Conservation (phyloP, 1,140 invertebrate species). For the Drosophila sechellia region DNA sequence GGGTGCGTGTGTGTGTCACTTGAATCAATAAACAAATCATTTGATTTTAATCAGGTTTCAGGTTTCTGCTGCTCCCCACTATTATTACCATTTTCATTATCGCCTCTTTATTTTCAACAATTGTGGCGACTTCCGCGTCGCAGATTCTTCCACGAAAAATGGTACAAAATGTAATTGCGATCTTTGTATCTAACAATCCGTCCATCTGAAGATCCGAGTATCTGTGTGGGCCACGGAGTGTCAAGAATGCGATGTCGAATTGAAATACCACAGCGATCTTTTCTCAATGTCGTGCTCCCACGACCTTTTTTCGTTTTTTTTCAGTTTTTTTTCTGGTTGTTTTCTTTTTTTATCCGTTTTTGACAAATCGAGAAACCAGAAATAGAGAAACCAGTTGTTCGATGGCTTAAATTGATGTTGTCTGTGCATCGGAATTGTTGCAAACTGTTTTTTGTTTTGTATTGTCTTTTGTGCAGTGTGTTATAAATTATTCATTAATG, state of each 20-base stretch:
- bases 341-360: conserved; percentile 18
- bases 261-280: conserved; percentile 30
- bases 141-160: conserved; percentile 1
- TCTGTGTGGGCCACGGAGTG: conserved; percentile 28
- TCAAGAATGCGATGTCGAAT: conserved; percentile 27
- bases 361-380: conserved; percentile 10
- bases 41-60: conserved; percentile 54
- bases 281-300: conserved; percentile 69
- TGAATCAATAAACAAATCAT: conserved; percentile 62
- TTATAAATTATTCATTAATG: conserved; percentile 43
- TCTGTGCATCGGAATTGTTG: conserved; percentile 28
- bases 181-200: neutral
- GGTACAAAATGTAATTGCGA: conserved; percentile 17
- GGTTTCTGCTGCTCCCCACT: conserved; percentile 29
- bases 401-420: conserved; percentile 22
- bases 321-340: conserved; percentile 21
- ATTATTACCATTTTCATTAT: conserved; percentile 28
- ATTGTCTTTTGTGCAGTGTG: conserved; percentile 2
- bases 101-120: conserved; percentile 15
- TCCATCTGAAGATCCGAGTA: neutral
- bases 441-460: conserved; percentile 14
- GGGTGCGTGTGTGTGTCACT: neutral
- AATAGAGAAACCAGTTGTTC: conserved; percentile 38
- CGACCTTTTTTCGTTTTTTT: conserved; percentile 53
- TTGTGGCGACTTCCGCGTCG: conserved; percentile 26